These are phyloP conservation scores for Scrobipalpa costella DNA, from an alignment of 2,888 invertebrate species.

Conservation along the genomic window DNA sequence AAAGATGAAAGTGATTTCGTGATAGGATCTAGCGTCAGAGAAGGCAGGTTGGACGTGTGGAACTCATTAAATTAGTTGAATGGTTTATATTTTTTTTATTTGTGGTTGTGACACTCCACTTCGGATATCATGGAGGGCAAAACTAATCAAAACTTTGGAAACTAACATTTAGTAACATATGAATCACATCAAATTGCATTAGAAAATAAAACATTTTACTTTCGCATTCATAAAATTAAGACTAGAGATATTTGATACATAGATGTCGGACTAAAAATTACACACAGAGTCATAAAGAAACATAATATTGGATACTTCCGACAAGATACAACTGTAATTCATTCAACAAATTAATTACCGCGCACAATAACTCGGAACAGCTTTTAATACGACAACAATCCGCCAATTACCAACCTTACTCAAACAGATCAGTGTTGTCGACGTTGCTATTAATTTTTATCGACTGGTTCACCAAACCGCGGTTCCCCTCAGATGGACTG, in stretches of 20 bases:
- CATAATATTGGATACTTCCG: not conserved
- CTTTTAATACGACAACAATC: slow-evolving; percentile 2
- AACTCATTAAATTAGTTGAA: not conserved
- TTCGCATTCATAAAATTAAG: too few relatives aligned
- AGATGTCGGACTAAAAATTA: not conserved
- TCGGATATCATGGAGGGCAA: too few relatives aligned
- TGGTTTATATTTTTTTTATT: not conserved
- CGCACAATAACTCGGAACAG: not conserved
- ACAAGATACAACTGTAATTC: not conserved
- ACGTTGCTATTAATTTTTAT: slow-evolving; percentile 17
- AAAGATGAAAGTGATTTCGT: slow-evolving; percentile 20
- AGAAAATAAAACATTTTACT: too few relatives aligned
- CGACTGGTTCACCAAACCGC: not conserved
- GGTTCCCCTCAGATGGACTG: slow-evolving; percentile 11
- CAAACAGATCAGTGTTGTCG: slow-evolving; percentile 15
- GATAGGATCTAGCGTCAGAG: slow-evolving; percentile 6
- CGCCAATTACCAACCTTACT: slow-evolving; percentile 11
- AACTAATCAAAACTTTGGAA: too few relatives aligned
- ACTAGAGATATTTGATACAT: not conserved
- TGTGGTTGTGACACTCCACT: too few relatives aligned
- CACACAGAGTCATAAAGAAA: too few relatives aligned
- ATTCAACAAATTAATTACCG: not conserved
- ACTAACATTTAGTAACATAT: too few relatives aligned
- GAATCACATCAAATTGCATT: too few relatives aligned
- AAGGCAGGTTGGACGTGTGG: not conserved